Percentiles rank a stretch among this genome's conserved stretches.
phyloP scores from a whole-genome alignment of 2,797 vertebrate genomes.

The Eleutherodactylus coqui region DNA sequence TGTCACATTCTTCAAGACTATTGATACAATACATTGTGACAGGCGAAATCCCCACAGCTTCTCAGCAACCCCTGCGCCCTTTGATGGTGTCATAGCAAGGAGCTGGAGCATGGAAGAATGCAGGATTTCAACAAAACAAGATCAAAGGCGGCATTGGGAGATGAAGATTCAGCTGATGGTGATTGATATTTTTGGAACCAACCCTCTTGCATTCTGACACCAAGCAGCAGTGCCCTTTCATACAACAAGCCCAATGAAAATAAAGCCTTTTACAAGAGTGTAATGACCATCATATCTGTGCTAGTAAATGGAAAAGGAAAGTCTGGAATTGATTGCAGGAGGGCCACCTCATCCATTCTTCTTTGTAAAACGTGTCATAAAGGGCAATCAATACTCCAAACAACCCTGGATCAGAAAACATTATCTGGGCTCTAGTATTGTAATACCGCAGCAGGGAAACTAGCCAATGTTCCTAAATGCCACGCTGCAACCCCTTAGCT shows the following conservation, averaged over 20 bases:
- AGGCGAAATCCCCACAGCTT: conserved; percentile 51
- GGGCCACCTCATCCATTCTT: neutral
- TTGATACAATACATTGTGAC: conserved; percentile 58
- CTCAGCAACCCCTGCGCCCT: conserved; percentile 18
- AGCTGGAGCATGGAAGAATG: conserved; percentile 52
- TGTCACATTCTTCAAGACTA: conserved; percentile 53
- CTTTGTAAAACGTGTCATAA: neutral
- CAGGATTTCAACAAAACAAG: conserved; percentile 28
- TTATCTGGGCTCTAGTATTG: neutral
- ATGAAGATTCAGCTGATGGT: conserved; percentile 27
- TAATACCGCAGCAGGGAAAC: neutral
- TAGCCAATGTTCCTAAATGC: neutral
- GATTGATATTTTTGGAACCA: conserved; percentile 40
- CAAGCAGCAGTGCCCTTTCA: conserved; percentile 3
- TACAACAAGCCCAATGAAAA: conserved; percentile 10
- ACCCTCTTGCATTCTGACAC: conserved; percentile 11
- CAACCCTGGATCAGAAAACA: neutral
- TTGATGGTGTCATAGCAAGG: conserved; percentile 57
- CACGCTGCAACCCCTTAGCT: neutral
- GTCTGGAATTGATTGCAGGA: neutral
- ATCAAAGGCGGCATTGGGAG: conserved; percentile 49
- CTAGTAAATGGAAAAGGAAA: neutral
- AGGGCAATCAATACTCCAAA: neutral
- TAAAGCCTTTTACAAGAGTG: neutral
- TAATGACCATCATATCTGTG: neutral